Base-by-base conservation (phyloP, 2,113 vertebrate genomes). In the Lampris megalopsis region DNA sequence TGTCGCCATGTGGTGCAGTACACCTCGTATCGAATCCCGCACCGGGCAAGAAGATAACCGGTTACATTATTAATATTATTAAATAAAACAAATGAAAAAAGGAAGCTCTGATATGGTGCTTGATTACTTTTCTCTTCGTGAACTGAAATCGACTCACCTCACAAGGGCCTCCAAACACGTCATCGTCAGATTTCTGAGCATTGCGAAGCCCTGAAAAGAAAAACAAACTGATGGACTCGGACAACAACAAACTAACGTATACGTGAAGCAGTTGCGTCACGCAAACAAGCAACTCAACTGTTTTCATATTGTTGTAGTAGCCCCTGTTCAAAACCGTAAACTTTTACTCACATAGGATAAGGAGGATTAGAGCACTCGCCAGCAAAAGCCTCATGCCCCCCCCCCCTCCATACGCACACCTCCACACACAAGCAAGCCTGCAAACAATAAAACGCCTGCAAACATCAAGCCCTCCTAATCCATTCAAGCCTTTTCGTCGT, bases 331-430 rank as follows among this genome's bases (percentile, higher is more conserved):
- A 24, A 70, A 52, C 71, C n/a, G 65, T 13, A 36, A 54, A 88
- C 9, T 43, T 24, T 35, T 36, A 64, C 91, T 86, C 79, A 91
- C 92, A 93, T 2, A 86, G 78, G 66, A 82, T 84, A 60, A 92
- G 87, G 0, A 91, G 61, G 56, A 81, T 4, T 9, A 93, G 75
- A 62, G 54, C 35, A 0, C 68, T 42, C 35, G 54, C 77, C 74
- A 92, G 67, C 9, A 89, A 59, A 49, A 68, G 61, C 76, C 84
- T 89, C 91, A 90, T 91, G 71, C 60, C 13, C 0, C 4, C 24
- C 60, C 2, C 2, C 10, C 49, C 54, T 4, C 9, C 63, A 49
- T 56, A 9, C 52, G 49, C 37, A 71, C 56, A 35, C 50, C 69
- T 72, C 56, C 70, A 48, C 24, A 10, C 63, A 49, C 60, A 9